Percentiles rank a stretch among this genome's conserved stretches.
These are phyloP conservation scores for Plebejus melissa DNA, from an alignment of 2,888 invertebrate genomes.

Conservation along the genomic window DNA sequence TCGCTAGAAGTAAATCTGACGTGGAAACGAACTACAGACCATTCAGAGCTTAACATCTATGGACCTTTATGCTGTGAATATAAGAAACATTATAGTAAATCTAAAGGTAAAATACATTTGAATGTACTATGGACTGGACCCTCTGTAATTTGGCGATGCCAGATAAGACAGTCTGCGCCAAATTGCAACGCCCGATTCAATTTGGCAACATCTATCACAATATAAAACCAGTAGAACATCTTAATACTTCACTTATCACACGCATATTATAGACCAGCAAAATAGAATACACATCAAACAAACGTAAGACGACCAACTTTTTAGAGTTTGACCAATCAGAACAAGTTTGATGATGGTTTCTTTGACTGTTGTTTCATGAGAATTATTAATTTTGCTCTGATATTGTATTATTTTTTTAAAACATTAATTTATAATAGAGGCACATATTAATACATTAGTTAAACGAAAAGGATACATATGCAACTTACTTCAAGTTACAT, in stretches of 20 bases:
- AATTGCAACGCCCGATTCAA: conserved; percentile 24
- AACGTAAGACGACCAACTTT: no score
- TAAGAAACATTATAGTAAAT: not conserved
- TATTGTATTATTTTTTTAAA: no score
- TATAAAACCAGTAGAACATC: not conserved
- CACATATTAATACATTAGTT: no score
- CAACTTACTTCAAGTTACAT: no score
- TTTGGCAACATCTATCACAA: conserved; percentile 6
- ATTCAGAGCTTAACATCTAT: not conserved
- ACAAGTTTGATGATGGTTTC: no score
- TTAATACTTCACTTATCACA: not conserved
- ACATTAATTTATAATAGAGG: no score
- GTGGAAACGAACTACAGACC: not conserved
- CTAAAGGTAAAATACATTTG: not conserved
- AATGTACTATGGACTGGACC: not conserved
- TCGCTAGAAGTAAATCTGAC: conserved; percentile 5
- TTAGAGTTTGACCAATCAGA: no score
- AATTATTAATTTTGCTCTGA: no score
- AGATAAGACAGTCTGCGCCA: conserved; percentile 44
- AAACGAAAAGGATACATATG: no score
- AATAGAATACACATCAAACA: no score
- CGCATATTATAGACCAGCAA: no score
- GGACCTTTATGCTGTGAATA: not conserved
- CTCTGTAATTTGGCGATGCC: conserved; percentile 51
- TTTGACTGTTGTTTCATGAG: no score